Evolutionary conservation across 2,797 vertebrate genomes (phyloP).

Genomic region (Parauchenoglanis punctatus): DNA sequence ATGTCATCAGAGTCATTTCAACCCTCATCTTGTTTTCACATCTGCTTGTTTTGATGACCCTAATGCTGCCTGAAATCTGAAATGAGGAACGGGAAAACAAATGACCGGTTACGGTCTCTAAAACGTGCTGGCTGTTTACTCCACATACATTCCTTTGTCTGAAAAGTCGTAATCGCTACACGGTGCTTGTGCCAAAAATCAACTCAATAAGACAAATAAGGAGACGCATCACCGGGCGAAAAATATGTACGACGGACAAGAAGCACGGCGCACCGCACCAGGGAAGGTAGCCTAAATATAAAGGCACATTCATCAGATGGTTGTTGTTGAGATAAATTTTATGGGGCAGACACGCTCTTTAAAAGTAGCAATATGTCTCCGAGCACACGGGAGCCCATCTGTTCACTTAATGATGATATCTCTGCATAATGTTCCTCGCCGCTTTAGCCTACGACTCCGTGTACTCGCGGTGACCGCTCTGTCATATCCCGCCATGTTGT

Average conservation of each 20-base stretch:
- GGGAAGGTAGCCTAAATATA: constrained; percentile 25
- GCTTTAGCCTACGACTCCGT: background rate
- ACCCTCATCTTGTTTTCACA: background rate
- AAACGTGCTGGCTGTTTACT: too few species aligned
- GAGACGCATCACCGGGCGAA: background rate
- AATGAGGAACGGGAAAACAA: background rate
- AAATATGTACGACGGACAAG: background rate
- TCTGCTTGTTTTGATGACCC: background rate
- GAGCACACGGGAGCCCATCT: background rate
- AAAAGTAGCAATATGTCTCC: constrained; percentile 6
- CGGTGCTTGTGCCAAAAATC: background rate
- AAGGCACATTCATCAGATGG: background rate
- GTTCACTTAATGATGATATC: background rate
- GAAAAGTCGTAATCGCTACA: background rate
- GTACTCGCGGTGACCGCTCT: background rate
- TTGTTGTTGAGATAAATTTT: constrained; percentile 11
- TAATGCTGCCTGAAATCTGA: background rate
- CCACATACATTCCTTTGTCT: background rate
- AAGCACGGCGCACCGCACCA: background rate
- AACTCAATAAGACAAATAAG: background rate
- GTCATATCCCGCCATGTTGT: background rate
- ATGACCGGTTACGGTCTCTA: background rate
- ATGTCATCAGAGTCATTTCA: background rate
- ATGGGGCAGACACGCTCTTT: background rate
- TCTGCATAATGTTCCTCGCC: constrained; percentile 8